Evolutionary conservation across 1,140 invertebrate species (phyloP).

Genomic region (Maniola jurtina): DNA sequence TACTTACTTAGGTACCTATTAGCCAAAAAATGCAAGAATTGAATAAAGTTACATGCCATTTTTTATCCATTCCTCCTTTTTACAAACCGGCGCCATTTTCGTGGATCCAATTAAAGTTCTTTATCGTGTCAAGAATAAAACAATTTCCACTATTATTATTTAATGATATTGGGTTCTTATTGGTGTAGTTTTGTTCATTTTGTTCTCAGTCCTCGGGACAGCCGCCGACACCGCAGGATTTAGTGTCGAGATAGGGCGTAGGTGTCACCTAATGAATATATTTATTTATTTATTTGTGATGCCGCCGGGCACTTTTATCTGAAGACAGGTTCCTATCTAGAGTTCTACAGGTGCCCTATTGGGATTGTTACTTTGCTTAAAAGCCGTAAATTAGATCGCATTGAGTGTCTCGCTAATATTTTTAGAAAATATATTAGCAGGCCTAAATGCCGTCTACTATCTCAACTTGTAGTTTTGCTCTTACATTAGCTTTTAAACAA

Average conservation of each 20-base stretch:
- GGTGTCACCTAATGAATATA: conserved; percentile 77
- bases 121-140: conserved; percentile 31
- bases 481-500: no score
- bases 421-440: background rate
- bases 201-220: conserved; percentile 47
- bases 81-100: conserved; percentile 21
- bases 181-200: conserved; percentile 52
- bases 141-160: conserved; percentile 39
- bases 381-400: conserved; percentile 17
- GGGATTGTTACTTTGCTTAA: conserved; percentile 30
- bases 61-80: no score
- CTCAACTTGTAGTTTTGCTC: no score
- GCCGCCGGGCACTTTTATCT: conserved; percentile 66
- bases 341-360: conserved; percentile 46
- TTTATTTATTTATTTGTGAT: conserved; percentile 76
- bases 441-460: background rate
- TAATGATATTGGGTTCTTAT: conserved; percentile 39
- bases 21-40: no score
- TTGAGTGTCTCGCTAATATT: conserved; percentile 6
- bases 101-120: conserved; percentile 27
- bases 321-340: conserved; percentile 54
- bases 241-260: conserved; percentile 70
- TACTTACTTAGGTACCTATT: no score
- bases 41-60: no score
- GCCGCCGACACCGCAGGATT: conserved; percentile 68